Conservation (phyloP, 2,797 vertebrate species). For the Scarus forsteni region DNA sequence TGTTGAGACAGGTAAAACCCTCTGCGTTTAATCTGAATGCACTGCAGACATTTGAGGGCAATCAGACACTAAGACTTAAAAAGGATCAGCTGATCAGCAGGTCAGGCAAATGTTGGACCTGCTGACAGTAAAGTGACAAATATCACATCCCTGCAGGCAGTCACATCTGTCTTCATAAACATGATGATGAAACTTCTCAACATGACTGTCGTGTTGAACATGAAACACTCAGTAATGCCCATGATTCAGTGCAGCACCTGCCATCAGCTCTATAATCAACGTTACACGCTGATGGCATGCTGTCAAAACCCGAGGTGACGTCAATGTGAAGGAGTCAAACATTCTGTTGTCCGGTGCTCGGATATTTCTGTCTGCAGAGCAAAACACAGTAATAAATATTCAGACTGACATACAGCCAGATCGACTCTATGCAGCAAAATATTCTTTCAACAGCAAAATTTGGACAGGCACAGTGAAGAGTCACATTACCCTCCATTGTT, state of each 20-base stretch:
- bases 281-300: conserved; percentile 28
- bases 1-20: neutral
- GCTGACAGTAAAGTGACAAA: neutral
- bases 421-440: neutral
- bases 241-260: conserved; percentile 21
- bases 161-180: neutral
- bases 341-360: conserved; percentile 32
- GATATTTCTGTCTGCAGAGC: conserved; percentile 8
- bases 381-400: neutral
- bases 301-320: conserved; percentile 28
- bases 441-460: neutral
- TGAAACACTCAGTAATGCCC: conserved; percentile 3
- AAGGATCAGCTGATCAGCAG: neutral
- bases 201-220: conserved; percentile 2
- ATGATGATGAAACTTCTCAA: neutral
- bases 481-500: neutral
- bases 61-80: neutral
- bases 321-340: conserved; percentile 25
- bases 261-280: neutral
- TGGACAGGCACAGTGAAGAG: neutral
- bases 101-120: neutral
- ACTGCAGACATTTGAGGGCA: neutral
- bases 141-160: neutral
- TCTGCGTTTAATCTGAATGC: neutral
- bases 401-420: neutral